A percentile compares a stretch with the other conserved stretches of the same genome.
phyloP scores from a whole-genome alignment of 2,888 invertebrate genomes.

The Aspidiotus rigidus region DNA sequence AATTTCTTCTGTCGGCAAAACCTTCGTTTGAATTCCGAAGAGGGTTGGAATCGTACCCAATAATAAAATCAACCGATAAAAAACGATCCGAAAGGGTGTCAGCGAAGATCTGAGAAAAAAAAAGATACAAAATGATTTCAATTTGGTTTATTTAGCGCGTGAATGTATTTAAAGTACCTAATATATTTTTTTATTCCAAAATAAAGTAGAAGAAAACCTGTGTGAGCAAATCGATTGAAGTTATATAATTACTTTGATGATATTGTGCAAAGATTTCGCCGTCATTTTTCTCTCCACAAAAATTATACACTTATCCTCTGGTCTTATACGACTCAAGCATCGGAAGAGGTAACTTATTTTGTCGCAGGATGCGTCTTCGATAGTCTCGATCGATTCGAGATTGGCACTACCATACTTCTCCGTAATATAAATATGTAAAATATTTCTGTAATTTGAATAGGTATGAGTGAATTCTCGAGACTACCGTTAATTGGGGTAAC shows the following conservation, averaged over 20 bases:
- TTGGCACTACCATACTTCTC: background rate
- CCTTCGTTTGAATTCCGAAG: conserved; percentile 13
- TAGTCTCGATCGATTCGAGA: conserved; percentile 34
- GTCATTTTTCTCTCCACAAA: conserved; percentile 65
- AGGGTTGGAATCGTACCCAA: conserved; percentile 47
- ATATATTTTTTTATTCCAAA: too few species aligned
- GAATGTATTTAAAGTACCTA: too few species aligned
- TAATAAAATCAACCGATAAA: conserved; percentile 60
- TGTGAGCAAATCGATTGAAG: too few species aligned
- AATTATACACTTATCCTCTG: conserved; percentile 47
- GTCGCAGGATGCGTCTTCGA: conserved; percentile 49
- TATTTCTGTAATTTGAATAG: conserved; percentile 23
- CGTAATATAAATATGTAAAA: conserved; percentile 14
- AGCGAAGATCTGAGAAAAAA: too few species aligned
- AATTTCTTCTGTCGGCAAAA: background rate
- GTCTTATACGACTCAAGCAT: conserved; percentile 49
- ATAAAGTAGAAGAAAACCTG: too few species aligned
- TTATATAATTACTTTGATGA: conserved; percentile 47
- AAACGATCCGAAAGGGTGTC: too few species aligned
- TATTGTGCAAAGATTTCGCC: conserved; percentile 62
- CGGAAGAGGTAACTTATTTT: conserved; percentile 56
- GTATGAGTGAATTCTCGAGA: background rate
- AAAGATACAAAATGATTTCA: too few species aligned
- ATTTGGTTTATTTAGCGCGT: too few species aligned
- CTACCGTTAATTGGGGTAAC: too few species aligned